Conservation (phyloP, 2,797 vertebrate species). For the Limnodromus scolopaceus region DNA sequence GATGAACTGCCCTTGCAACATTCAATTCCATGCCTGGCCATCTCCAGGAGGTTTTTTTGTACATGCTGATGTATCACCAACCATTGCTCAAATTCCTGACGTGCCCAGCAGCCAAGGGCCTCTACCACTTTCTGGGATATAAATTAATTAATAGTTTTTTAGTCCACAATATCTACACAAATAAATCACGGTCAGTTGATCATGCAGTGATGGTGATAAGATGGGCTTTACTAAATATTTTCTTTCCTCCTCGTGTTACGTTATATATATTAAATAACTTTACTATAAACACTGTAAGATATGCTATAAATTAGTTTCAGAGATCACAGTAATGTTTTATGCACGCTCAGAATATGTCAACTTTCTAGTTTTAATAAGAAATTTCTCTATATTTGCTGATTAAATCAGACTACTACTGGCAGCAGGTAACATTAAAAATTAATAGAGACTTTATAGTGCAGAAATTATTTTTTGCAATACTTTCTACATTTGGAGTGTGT, state of each 20-base stretch:
- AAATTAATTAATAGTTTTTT: slow-evolving; percentile 1
- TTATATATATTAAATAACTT: not conserved
- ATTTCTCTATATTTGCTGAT: not conserved
- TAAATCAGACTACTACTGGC: not conserved
- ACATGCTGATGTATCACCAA: not conserved
- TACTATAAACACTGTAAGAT: not conserved
- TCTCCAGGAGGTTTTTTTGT: not conserved
- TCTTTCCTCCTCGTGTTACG: not conserved
- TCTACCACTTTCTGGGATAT: not conserved
- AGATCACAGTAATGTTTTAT: not conserved
- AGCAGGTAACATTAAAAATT: slow-evolving; percentile 9
- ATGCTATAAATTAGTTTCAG: not conserved
- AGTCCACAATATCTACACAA: not conserved
- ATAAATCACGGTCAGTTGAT: not conserved
- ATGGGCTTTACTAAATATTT: not conserved
- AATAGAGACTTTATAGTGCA: not conserved
- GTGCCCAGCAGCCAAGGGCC: not conserved
- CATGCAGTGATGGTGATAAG: not conserved
- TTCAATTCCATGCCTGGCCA: not conserved
- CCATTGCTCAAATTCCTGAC: not conserved
- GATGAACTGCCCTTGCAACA: not conserved
- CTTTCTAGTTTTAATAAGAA: not conserved
- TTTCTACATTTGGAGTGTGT: slow-evolving; percentile 53
- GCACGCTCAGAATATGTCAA: not conserved
- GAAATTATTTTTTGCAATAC: slow-evolving; percentile 17